Conservation (phyloP, 2,888 invertebrate species). For the Parnassius glacialis region DNA sequence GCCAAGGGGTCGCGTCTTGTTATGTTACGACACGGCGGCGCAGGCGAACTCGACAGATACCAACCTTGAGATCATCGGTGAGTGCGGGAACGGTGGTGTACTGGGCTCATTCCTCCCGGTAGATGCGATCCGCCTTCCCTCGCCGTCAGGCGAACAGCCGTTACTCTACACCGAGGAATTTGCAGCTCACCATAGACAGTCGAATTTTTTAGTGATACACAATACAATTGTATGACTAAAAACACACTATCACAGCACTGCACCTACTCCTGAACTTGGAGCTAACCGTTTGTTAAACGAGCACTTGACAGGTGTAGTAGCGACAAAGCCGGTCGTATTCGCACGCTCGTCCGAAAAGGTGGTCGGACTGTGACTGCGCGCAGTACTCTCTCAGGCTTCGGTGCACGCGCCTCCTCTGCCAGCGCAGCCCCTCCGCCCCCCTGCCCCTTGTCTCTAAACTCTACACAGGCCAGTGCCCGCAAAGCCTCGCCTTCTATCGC, state of each 20-base stretch:
- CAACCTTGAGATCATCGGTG: slow-evolving; percentile 81
- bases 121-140: slow-evolving; percentile 71
- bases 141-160: slow-evolving; percentile 75
- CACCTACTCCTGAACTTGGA: slow-evolving; percentile 69
- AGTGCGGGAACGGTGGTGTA: slow-evolving; percentile 71
- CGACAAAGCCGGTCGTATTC: slow-evolving; percentile 58
- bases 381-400: slow-evolving; percentile 32
- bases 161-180: slow-evolving; percentile 67
- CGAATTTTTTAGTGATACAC: slow-evolving; percentile 77
- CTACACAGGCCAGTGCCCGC: slow-evolving; percentile 38
- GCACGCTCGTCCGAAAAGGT: slow-evolving; percentile 67
- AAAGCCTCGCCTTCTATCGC: slow-evolving; percentile 47
- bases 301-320: slow-evolving; percentile 67
- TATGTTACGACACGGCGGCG: slow-evolving; percentile 58
- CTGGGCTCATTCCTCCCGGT: slow-evolving; percentile 81
- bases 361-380: slow-evolving; percentile 76
- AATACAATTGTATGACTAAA: slow-evolving; percentile 71
- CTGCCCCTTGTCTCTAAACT: slow-evolving; percentile 34
- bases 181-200: slow-evolving; percentile 62
- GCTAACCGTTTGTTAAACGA: slow-evolving; percentile 68
- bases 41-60: slow-evolving; percentile 43
- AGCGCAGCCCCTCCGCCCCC: slow-evolving; percentile 45
- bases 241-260: slow-evolving; percentile 78
- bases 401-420: slow-evolving; percentile 49
- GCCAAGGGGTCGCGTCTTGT: slow-evolving; percentile 60